Conservation (phyloP, 2,888 invertebrate species). For the Tachina lurida region DNA sequence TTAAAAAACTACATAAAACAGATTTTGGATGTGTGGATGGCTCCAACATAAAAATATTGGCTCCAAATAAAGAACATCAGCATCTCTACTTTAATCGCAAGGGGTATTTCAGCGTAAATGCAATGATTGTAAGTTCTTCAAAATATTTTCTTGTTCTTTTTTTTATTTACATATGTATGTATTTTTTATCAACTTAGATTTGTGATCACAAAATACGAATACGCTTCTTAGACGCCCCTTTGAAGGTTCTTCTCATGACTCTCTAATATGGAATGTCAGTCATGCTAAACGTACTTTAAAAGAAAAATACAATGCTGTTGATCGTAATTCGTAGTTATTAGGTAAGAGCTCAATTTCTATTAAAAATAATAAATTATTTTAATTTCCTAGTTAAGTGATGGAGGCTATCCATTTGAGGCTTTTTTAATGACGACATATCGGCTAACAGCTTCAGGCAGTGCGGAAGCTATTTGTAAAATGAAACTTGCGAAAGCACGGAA, state of each 20-base stretch:
- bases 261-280: background rate
- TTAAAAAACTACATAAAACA: too few relatives aligned
- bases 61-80: background rate
- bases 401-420: background rate
- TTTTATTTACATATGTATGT: background rate
- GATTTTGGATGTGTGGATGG: background rate
- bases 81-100: background rate
- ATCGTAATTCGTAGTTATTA: background rate
- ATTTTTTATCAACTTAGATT: constrained; percentile 15
- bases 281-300: too few relatives aligned
- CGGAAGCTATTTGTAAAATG: background rate
- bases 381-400: background rate
- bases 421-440: constrained; percentile 14
- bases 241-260: constrained; percentile 16
- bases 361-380: constrained; percentile 5
- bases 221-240: constrained; percentile 1
- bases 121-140: background rate
- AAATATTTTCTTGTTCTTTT: background rate
- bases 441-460: background rate
- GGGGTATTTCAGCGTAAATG: background rate
- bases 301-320: too few relatives aligned
- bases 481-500: constrained; percentile 13
- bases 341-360: constrained; percentile 12
- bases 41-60: background rate
- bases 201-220: constrained; percentile 5